phyloP scores from a whole-genome alignment of 30 jellyfish, hydroid and myxozoan genomes.

The Cassiopea andromeda region DNA sequence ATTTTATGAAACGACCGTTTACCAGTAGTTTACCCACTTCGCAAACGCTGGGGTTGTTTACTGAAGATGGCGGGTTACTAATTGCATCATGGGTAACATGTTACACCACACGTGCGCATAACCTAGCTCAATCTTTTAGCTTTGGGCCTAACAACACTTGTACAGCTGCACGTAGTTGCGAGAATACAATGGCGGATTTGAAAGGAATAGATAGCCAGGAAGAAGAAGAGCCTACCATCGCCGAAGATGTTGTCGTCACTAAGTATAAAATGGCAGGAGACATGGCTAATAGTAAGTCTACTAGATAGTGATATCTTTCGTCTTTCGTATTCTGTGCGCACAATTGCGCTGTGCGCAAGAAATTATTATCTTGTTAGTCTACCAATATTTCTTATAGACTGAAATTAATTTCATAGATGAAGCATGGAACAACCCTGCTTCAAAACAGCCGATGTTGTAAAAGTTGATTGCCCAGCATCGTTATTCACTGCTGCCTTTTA shows the following conservation, averaged over 20 bases:
- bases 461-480: too few species aligned
- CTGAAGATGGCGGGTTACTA: slow-evolving; percentile 58
- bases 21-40: slow-evolving; percentile 6
- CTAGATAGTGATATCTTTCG: background rate
- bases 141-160: slow-evolving; percentile 36
- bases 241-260: slow-evolving; percentile 98
- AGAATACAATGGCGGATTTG: slow-evolving; percentile 78
- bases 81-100: slow-evolving; percentile 58
- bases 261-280: slow-evolving; percentile 98
- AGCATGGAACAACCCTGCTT: too few species aligned
- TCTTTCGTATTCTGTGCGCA: too few species aligned
- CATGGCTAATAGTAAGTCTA: slow-evolving; percentile 91
- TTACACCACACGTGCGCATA: slow-evolving; percentile 78
- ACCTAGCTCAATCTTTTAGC: background rate
- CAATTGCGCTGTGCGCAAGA: background rate
- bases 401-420: too few species aligned
- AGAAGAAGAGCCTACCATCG: slow-evolving; percentile 95
- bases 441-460: too few species aligned
- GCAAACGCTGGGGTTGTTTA: background rate
- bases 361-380: too few species aligned
- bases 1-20: background rate
- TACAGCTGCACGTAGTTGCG: background rate
- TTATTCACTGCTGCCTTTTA: too few species aligned
- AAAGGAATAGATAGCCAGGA: slow-evolving; percentile 83
- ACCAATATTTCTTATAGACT: too few species aligned